Base-by-base conservation (phyloP, 2,797 vertebrate genomes). In the Scolopax bukidnonensis region DNA sequence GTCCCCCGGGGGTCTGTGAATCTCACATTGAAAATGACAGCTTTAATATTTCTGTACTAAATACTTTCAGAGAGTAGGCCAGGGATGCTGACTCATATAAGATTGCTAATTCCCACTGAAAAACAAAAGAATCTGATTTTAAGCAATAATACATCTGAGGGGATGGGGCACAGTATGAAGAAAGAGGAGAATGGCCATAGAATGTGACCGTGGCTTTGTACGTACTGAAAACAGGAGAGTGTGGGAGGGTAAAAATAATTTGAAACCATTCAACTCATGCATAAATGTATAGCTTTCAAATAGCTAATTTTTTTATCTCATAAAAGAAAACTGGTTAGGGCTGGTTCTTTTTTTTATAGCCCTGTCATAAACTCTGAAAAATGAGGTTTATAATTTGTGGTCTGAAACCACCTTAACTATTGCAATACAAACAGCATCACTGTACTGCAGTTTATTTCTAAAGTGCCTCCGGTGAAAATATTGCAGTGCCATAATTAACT, bases 401-500 rank as follows among this genome's bases (percentile, higher is more conserved):
- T 87, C 80, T 95, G 91, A 95, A 95, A 91, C 85, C 78, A 91
- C 93, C 95, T 96, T 94, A 96, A 94, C 85, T 91, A 75, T 93
- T 94, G 89, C 95, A 90, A 85, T 94, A 97, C 94, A 97, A 96
- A 95, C 92, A 93, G 89, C 95, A 93, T 91, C 87, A 70, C 93
- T 96, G 89, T 89, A 94, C 91, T 96, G 94, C 96, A 89, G 90
- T 97, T 95, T 96, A 89, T 96, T 82, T 95, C 96, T 93, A 65
- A 95, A 94, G 86, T 93, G 94, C 97, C 97, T 95, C 27, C 0
- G 25, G 97, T 96, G 75, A 96, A 97, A 96, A 93, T 96, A 96
- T 95, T 96, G 96, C 95, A 85, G 90, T 92, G 94, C 88, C 88
- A 47, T 94, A 97, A 98, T 97, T 98, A 97, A 97, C 97, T 97